Base-by-base conservation (phyloP, 2,888 invertebrate species). In the Bruchidius siliquastri region DNA sequence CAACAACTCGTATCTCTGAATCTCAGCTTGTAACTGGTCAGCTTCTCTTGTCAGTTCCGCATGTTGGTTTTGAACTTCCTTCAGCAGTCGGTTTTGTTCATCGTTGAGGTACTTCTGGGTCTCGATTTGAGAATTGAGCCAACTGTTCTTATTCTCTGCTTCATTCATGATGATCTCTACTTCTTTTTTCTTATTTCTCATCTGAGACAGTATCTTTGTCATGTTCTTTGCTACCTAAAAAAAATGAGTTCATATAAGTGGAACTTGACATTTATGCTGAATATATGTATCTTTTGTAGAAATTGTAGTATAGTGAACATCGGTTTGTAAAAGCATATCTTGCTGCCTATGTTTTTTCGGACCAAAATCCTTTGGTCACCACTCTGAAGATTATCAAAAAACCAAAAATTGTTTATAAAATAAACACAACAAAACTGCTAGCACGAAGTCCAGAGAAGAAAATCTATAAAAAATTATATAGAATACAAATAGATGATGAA, bases 81-180 rank as follows among this genome's bases (percentile, higher is more conserved):
- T 81, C 68, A 88, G 78, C 49, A 86, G 83, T 32, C 78, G 80
- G 72, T 83, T 85, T 4, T 78, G 76, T 69, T 83, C 83, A 21
- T 80, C 80, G 72, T 84, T 85, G 3, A 77, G 74, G 20, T 78
- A 80, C 74, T 83, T 84, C 75, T 87, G 88, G 76, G 87, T 88
- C 80, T 91, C 92, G 73, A 90, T 89, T 81, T 91, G 91, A 77
- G 88, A 86, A 82, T 89, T 84, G 74, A 89, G 83, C 77, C 88
- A 89, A 0, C 90, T 90, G 78, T 90, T 89, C 67, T 88, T 86
- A 78, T 91, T 91, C 83, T 92, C 91, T 78, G 88, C 86, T 72
- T 88, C 83, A 70, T 76, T 75, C 75, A 79, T 73, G 20, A 79
- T 74, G 22, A 80, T 72, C 72, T 81, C 88, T 70, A 87, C 80